A percentile compares a stretch with the other conserved stretches of the same genome.
Evolutionary conservation across 2,797 vertebrate genomes (phyloP).

Genomic region (Brachymystax lenok): DNA sequence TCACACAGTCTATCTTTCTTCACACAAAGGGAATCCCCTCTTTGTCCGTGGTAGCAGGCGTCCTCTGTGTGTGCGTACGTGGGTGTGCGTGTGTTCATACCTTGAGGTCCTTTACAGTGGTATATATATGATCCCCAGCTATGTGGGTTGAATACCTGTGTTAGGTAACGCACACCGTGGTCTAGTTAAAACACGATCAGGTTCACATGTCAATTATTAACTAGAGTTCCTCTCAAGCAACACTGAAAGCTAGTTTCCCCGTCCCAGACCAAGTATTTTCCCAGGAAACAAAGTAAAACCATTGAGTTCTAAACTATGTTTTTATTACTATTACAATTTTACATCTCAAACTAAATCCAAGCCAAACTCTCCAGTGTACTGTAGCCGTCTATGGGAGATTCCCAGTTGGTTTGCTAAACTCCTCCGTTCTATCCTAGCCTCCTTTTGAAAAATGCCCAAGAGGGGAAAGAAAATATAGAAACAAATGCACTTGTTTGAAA

Average conservation of each 20-base stretch:
- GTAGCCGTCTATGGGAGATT: not conserved
- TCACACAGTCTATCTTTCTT: constrained; percentile 35
- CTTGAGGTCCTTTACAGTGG: constrained; percentile 57
- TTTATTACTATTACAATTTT: not conserved
- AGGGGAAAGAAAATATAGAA: no score
- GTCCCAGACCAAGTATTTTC: not conserved
- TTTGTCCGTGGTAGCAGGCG: constrained; percentile 29
- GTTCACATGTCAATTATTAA: constrained; percentile 38
- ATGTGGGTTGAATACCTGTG: constrained; percentile 51
- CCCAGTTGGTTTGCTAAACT: no score
- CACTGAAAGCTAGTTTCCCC: not conserved
- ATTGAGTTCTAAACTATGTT: not conserved
- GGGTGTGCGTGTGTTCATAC: constrained; percentile 19
- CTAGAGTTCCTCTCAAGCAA: constrained; percentile 18
- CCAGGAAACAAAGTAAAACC: not conserved
- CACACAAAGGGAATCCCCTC: constrained; percentile 62
- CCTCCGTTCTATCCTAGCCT: no score
- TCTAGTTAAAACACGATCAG: not conserved
- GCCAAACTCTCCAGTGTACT: not conserved
- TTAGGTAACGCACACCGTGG: constrained; percentile 49
- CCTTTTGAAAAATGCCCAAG: no score
- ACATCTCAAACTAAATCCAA: not conserved
- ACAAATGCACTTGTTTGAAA: no score
- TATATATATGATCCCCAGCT: constrained; percentile 44
- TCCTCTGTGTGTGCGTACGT: constrained; percentile 5